Evolutionary conservation across 2,888 invertebrate genomes (phyloP).

Genomic region (Oscheius onirici): DNA sequence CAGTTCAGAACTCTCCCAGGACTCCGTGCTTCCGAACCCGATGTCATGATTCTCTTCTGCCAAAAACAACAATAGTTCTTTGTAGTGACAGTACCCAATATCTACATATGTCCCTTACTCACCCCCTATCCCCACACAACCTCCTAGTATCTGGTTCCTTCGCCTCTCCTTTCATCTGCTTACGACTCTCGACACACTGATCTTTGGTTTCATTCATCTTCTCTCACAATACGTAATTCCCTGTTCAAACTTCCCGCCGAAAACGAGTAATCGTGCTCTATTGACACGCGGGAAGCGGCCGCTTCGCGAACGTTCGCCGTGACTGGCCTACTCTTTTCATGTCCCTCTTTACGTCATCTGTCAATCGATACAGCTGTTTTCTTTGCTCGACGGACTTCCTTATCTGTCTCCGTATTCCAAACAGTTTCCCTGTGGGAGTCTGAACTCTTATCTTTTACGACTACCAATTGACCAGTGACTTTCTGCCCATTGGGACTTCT

Average conservation of each 20-base stretch:
- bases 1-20: no score
- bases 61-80: no score
- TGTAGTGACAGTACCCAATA: no score
- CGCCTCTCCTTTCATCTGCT: no score
- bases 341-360: background rate
- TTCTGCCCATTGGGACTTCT: background rate
- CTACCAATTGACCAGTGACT: background rate
- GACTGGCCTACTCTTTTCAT: background rate
- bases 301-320: constrained; percentile 12
- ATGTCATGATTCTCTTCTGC: no score
- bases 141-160: no score
- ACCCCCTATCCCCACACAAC: no score
- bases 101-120: no score
- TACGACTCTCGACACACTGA: no score
- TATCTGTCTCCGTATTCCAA: no score
- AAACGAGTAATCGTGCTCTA: constrained; percentile 8
- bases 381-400: background rate
- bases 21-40: no score
- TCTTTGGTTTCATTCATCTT: no score
- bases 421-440: background rate
- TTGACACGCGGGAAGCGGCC: constrained; percentile 19
- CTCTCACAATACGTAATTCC: background rate
- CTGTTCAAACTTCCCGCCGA: constrained; percentile 2
- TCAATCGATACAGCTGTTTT: background rate
- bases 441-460: background rate